phyloP scores from a whole-genome alignment of 2,113 vertebrate genomes.

The Phylloscopus trochilus region DNA sequence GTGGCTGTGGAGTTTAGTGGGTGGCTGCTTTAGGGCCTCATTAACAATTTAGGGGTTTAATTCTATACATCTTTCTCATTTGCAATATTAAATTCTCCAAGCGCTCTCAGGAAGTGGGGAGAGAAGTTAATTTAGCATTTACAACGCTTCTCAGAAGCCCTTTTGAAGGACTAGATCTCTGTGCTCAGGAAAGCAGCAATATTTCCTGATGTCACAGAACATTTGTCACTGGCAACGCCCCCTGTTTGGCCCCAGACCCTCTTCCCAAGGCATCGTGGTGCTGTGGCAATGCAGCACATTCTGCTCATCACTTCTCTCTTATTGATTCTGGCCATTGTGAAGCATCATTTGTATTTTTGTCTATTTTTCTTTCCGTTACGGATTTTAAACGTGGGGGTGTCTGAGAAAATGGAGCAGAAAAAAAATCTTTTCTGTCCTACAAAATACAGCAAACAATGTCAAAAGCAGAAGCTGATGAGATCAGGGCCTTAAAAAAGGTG shows the following conservation, averaged over 20 bases:
- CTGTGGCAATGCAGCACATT: background rate
- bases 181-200: background rate
- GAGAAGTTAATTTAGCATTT: background rate
- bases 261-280: background rate
- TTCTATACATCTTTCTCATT: constrained; percentile 47
- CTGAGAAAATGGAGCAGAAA: background rate
- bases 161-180: background rate
- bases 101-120: background rate
- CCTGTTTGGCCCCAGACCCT: background rate
- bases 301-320: background rate
- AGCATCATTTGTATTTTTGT: background rate
- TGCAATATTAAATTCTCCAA: constrained; percentile 30
- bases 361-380: background rate
- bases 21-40: constrained; percentile 43
- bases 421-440: background rate
- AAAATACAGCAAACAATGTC: background rate
- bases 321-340: background rate
- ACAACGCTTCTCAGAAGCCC: background rate
- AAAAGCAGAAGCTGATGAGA: constrained; percentile 9
- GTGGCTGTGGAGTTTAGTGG: background rate
- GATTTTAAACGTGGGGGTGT: background rate
- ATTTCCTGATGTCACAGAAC: background rate
- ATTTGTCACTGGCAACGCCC: background rate
- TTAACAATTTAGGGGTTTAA: constrained; percentile 38
- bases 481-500: constrained; percentile 44